Base-by-base conservation (phyloP, 2,888 invertebrate species). In the Subacronicta megacephala region DNA sequence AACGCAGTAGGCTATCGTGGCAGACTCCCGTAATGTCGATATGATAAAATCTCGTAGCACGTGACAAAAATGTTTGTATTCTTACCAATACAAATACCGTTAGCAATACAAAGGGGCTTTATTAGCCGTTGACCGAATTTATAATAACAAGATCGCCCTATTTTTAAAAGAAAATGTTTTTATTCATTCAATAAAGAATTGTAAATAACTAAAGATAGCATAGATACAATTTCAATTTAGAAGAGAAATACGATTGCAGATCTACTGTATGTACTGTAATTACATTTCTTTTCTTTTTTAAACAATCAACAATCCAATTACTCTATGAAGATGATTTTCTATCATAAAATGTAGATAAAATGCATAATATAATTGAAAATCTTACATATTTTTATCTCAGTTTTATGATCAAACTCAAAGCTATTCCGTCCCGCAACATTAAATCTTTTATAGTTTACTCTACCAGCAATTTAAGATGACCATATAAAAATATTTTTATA, bases 361-460 rank as follows among this genome's bases (percentile, higher is more conserved):
- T 37, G 13, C 17, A 29, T 20, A 7, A 35, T 29, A 51, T 45
- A 54, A 67, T 54, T 45, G 12, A 18, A 41, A 20, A 13, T 20
- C 6, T 7, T 7, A 26, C 36, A 18, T 36, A 35, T 16, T 31
- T 31, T 54, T 16, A 26, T 6, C 13, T 26, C n/a, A 12, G 7
- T 45, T 53, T 49, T 62, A 68, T 42, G 13, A 20, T 45, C 7
- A 38, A n/a, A 13, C 15, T n/a, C n/a, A 56, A 47, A 63, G 33
- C 26, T 37, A 50, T 56, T 46, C 46, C 3, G 16, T 23, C 17
- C 2, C 38, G 7, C 13, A 49, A 15, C 42, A 63, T 70, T 47
- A 47, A 45, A 57, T 57, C 2, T 57, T 57, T 70, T 47, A 65
- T 63, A 64, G 65, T 51, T 46, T 23, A 38, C 16, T 15, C 13